Conservation (phyloP, 2,888 invertebrate genomes). For the Holacanthella duospinosa region DNA sequence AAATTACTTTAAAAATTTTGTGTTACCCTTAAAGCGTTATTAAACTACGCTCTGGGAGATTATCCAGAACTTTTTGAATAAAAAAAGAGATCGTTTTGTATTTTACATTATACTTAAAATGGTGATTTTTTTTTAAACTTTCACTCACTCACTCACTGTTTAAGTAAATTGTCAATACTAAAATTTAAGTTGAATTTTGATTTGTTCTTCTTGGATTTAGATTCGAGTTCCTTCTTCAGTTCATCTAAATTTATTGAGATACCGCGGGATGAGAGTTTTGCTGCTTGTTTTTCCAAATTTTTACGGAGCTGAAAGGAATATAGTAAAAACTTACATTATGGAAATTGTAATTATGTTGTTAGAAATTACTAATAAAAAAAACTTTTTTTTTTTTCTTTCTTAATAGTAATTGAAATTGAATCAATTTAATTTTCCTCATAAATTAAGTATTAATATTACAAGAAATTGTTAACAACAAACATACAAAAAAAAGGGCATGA, state of each 20-base stretch:
- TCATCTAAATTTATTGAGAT: conserved; percentile 79
- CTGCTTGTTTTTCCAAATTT: conserved; percentile 79
- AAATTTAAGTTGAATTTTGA: conserved; percentile 14
- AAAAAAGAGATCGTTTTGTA: not conserved
- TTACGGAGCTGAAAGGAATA: conserved; percentile 62
- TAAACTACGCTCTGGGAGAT: not conserved
- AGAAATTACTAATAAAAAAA: not conserved
- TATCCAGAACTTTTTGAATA: not conserved
- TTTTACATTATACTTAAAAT: not conserved
- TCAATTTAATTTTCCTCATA: too few species aligned
- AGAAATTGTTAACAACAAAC: too few species aligned
- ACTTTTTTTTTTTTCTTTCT: too few species aligned
- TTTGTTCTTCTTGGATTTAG: conserved; percentile 49
- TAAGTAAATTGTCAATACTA: conserved; percentile 25
- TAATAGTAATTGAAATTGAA: too few species aligned
- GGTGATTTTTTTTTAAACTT: not conserved
- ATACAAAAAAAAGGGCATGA: too few species aligned
- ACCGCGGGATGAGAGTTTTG: conserved; percentile 65
- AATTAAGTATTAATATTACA: too few species aligned
- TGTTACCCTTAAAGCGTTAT: not conserved
- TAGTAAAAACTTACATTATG: too few species aligned
- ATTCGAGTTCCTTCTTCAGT: conserved; percentile 68
- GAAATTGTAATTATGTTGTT: too few species aligned
- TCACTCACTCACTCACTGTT: not conserved
- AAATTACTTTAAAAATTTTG: not conserved